Evolutionary conservation across 37 sponge, comb jelly and placozoan genomes (phyloP), one percentile per base, ranked within the genome.

Genomic region (Chondrosia reniformis): DNA sequence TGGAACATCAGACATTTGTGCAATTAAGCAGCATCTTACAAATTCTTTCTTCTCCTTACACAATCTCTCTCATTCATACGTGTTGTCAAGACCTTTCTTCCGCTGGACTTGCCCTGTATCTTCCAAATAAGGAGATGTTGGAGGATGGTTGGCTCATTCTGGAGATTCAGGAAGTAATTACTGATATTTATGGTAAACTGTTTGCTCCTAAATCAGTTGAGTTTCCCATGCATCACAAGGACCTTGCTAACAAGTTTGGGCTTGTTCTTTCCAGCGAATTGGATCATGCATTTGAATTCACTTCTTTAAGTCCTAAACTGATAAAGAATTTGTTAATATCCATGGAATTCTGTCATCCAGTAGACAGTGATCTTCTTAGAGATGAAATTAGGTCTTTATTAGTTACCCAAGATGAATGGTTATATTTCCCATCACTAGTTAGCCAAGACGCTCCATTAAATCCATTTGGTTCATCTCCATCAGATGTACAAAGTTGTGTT

Each of bases 331-430:
- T 59, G 7, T 30, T 59, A 30, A 59, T 59, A 30, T 6, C 61
- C 6, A 59, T 59, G 61, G 61, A 59, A 59, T 59, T 59, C 61
- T 59, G 61, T 59, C 61, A 59, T 13, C 61, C 61, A 59, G 61
- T 59, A 13, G 61, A 59, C 61, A 59, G 61, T 13, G 7, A 25
- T 30, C 61, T 59, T 19, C n/a, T 59, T 25, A 13, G 4, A 19
- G 61, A 59, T 5, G 61, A 59, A 13, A 59, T 30, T 5, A 59
- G n/a, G 22, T 7, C 17, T 19, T 5, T 59, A 7, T 6, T 49
- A 49, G 15, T 19, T 49, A 13, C 61, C 22, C 17, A 19, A 19
- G 61, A 59, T 30, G n/a, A 6, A 19, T 59, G 61, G 61, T 59
- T 59, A 30, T 59, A 30, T 13, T 59, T 59, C 22, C 61, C 61